phyloP scores from a whole-genome alignment of 2,888 invertebrate species.

The Acheta domesticus region DNA sequence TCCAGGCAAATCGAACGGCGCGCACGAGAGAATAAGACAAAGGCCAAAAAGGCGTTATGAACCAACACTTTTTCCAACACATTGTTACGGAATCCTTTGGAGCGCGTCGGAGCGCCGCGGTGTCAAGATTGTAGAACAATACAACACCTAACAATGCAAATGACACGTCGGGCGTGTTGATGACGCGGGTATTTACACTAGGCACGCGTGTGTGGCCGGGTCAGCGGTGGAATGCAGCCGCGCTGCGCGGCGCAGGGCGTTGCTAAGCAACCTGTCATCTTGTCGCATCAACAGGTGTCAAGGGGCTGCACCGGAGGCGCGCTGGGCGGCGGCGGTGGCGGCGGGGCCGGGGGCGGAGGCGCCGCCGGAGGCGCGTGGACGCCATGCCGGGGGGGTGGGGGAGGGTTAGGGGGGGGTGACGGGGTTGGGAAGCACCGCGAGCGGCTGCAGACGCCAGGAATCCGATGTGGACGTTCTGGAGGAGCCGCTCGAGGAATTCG shows the following conservation, averaged over 20 bases:
- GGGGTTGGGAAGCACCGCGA: not conserved
- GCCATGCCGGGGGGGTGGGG: not conserved
- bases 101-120: not conserved
- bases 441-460: constrained; percentile 1
- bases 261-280: constrained; percentile 3
- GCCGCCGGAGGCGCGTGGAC: too few species aligned
- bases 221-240: not conserved
- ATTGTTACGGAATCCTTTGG: not conserved
- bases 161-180: constrained; percentile 18
- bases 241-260: not conserved
- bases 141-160: not conserved
- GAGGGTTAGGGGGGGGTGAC: not conserved
- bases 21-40: too few species aligned
- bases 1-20: too few species aligned
- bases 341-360: not conserved
- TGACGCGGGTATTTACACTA: constrained; percentile 10
- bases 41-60: not conserved
- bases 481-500: not conserved
- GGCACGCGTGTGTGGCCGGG: constrained; percentile 18
- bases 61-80: not conserved
- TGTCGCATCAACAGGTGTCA: constrained; percentile 18
- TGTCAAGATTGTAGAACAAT: not conserved
- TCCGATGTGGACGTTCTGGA: not conserved
- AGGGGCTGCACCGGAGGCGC: constrained; percentile 18
- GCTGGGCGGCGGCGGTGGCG: not conserved